A percentile compares a stretch with the other conserved stretches of the same genome.
These are phyloP conservation scores for Oryzias melastigma DNA, from an alignment of 2,113 vertebrate genomes.

Conservation along the genomic window DNA sequence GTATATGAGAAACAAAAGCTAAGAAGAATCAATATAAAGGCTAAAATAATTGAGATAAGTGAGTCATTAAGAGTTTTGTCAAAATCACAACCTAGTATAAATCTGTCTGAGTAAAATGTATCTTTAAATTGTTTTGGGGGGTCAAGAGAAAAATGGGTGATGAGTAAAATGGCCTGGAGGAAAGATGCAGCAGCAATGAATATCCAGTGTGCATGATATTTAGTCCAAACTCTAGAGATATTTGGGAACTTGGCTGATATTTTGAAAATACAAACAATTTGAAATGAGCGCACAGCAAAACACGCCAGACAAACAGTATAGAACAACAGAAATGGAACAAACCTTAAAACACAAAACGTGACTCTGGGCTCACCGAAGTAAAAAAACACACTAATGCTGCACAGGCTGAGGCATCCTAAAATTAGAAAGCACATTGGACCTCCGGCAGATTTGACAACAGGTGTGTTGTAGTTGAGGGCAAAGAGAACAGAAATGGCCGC, in stretches of 20 bases:
- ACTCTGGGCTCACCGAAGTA: slow-evolving; percentile 76
- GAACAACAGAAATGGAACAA: slow-evolving; percentile 70
- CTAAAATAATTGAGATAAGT: slow-evolving; percentile 23
- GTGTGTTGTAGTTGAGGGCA: slow-evolving; percentile 72
- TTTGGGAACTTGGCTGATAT: slow-evolving; percentile 76
- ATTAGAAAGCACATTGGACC: slow-evolving; percentile 84
- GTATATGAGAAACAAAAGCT: slow-evolving; percentile 86
- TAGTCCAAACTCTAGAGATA: slow-evolving; percentile 77
- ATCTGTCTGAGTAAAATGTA: slow-evolving; percentile 46
- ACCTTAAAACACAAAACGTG: slow-evolving; percentile 68
- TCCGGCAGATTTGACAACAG: slow-evolving; percentile 85
- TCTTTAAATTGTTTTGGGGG: slow-evolving; percentile 64
- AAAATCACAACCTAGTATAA: slow-evolving; percentile 73
- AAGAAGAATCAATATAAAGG: slow-evolving; percentile 58
- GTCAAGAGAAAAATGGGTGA: slow-evolving; percentile 21
- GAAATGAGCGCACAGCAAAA: slow-evolving; percentile 82
- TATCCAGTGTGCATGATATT: slow-evolving; percentile 72
- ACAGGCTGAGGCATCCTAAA: slow-evolving; percentile 76
- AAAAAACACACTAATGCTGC: slow-evolving; percentile 75
- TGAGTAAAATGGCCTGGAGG: slow-evolving; percentile 64
- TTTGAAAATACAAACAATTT: slow-evolving; percentile 87
- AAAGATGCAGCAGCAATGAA: slow-evolving; percentile 62
- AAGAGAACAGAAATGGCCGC: slow-evolving; percentile 72
- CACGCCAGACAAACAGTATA: slow-evolving; percentile 81
- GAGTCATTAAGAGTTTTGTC: background rate